Conservation (phyloP, 2,888 invertebrate species). For the Phaedon cochleariae region DNA sequence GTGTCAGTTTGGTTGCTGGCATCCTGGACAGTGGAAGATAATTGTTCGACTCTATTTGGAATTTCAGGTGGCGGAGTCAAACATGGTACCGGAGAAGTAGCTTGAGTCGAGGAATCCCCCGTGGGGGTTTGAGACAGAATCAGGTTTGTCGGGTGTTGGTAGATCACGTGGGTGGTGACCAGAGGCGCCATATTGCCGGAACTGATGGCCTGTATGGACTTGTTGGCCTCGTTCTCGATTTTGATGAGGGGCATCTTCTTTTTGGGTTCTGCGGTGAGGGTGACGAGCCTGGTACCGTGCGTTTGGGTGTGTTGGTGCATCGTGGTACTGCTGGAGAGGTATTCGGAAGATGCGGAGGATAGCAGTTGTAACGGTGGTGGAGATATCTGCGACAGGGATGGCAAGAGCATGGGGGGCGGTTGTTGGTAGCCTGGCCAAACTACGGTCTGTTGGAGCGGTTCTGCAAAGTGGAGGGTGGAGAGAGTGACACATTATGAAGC, state of each 20-base stretch:
- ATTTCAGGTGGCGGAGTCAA: slow-evolving; percentile 71
- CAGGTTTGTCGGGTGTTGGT: slow-evolving; percentile 61
- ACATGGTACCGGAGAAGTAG: slow-evolving; percentile 64
- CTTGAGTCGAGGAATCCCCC: slow-evolving; percentile 52
- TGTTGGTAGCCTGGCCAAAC: slow-evolving; percentile 77
- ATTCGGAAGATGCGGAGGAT: slow-evolving; percentile 64
- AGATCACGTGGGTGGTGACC: slow-evolving; percentile 67
- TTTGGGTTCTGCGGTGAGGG: slow-evolving; percentile 68
- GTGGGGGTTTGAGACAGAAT: slow-evolving; percentile 56
- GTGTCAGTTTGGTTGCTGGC: slow-evolving; percentile 87
- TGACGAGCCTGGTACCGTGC: slow-evolving; percentile 73
- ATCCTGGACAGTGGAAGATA: slow-evolving; percentile 72
- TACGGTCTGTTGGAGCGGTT: slow-evolving; percentile 76
- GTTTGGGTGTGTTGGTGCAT: slow-evolving; percentile 73
- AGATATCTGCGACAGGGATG: slow-evolving; percentile 65
- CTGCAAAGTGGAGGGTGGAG: slow-evolving; percentile 57
- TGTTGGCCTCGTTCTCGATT: slow-evolving; percentile 71
- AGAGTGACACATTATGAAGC: too few species aligned
- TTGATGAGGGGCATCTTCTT: slow-evolving; percentile 70
- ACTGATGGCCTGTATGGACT: slow-evolving; percentile 58
- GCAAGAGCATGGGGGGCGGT: slow-evolving; percentile 62
- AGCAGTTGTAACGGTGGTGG: slow-evolving; percentile 75
- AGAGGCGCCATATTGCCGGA: slow-evolving; percentile 66
- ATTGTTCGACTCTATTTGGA: too few species aligned
- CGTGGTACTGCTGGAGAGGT: slow-evolving; percentile 69